Conservation (phyloP, 2,797 vertebrate species). For the Halcyon leucocephala region DNA sequence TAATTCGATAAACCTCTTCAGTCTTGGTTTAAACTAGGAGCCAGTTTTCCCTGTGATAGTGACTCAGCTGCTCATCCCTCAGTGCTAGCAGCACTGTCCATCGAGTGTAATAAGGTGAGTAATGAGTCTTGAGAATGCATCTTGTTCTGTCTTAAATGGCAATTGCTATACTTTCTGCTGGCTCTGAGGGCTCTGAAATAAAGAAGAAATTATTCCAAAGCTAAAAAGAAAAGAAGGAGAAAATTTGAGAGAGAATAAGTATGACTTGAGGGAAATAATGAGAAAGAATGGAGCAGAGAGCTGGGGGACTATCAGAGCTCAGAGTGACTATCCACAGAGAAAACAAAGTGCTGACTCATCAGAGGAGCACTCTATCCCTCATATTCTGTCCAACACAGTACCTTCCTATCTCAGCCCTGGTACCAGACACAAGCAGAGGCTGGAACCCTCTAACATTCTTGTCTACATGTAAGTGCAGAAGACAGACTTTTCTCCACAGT, state of each 20-base stretch:
- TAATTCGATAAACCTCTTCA: not conserved
- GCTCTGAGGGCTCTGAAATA: not conserved
- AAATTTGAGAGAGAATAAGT: not conserved
- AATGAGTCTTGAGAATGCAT: not conserved
- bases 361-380: not conserved
- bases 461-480: not conserved
- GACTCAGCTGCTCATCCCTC: rapidly evolving
- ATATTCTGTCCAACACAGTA: not conserved
- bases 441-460: not conserved
- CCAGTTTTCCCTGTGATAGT: not conserved
- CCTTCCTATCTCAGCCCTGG: not conserved
- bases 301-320: not conserved
- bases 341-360: not conserved
- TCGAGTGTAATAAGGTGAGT: not conserved
- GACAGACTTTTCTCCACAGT: not conserved
- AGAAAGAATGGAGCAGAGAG: rapidly evolving
- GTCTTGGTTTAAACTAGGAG: not conserved
- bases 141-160: not conserved
- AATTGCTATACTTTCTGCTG: not conserved
- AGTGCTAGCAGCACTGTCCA: not conserved
- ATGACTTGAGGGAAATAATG: not conserved
- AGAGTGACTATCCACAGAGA: not conserved
- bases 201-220: not conserved
- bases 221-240: not conserved
- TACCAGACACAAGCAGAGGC: not conserved